Evolutionary conservation across 1,140 invertebrate species (phyloP), one percentile per base, ranked within the genome.

Genomic region (Heliconius hermathena): DNA sequence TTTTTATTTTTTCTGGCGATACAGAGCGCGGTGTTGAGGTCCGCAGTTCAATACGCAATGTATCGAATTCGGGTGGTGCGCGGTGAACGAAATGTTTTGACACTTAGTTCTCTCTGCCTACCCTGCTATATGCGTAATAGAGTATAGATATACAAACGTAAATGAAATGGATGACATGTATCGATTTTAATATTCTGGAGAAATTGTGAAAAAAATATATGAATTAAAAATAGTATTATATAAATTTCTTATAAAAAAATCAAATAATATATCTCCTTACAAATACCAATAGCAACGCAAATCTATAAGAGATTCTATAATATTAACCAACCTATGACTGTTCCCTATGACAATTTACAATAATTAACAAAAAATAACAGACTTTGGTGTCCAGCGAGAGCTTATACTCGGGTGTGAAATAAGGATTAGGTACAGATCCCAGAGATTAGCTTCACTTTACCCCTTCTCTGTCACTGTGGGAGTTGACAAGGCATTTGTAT

Each of bases 401-500:
- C 60, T 80, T 80, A 80, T 54, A 29, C 36, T 54, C 49, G 41
- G 85, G 85, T 83, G 86, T 86, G 83, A 89, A 88, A 78, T 83
- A 38, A 76, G 84, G 79, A 81, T 85, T 75, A 74, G 0, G 11
- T 22, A 13, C 13, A 66, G 26, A 66, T 66, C 60, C 60, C 22
- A 29, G 3, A 66, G 60, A 66, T 66, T 29, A 66, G 22, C 60
- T 66, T 26, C 60, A 66, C 22, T 66, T 57, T 66, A 66, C 60
- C 60, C 60, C 60, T 66, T 66, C 20, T 66, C 16, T 9, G 22
- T 66, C 13, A 29, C n/a, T 57, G 60, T 29, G 22, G 9, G 60
- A 11, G 20, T 8, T 57, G 54, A 66, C 57, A 29, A 66, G 22
- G 22, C 57, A 26, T 66, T 26, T 66, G 57, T 60, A 60, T 60